These are phyloP conservation scores for Piscicola geometra DNA, from an alignment of 2,888 invertebrate species.

Conservation along the genomic window DNA sequence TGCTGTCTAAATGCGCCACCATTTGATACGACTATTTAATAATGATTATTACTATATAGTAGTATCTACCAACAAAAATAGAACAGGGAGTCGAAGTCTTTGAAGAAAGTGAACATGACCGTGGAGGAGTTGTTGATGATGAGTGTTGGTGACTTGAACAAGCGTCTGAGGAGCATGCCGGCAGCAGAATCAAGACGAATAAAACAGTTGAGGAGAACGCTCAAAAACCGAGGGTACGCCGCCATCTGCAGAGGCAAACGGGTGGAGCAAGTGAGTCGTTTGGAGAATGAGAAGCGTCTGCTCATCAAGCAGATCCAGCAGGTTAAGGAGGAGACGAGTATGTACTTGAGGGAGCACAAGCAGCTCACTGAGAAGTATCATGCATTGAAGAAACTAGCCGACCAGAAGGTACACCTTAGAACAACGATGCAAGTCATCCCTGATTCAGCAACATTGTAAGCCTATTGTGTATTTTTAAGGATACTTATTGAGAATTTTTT, in stretches of 20 bases:
- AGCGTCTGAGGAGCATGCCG: neutral
- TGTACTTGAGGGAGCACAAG: neutral
- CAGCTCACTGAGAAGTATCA: neutral
- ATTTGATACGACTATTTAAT: too few species aligned
- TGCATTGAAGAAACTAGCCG: neutral
- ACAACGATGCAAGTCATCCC: neutral
- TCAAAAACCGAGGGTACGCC: slow-evolving; percentile 31
- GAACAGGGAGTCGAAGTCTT: neutral
- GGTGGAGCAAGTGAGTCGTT: slow-evolving; percentile 6
- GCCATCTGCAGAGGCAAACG: slow-evolving; percentile 30
- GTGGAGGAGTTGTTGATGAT: neutral
- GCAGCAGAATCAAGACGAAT: slow-evolving; percentile 1
- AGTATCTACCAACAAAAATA: too few species aligned
- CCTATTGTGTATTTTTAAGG: too few species aligned
- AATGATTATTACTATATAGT: too few species aligned
- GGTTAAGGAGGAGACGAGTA: neutral
- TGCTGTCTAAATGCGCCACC: too few species aligned
- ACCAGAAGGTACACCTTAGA: neutral
- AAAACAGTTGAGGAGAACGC: slow-evolving; percentile 22
- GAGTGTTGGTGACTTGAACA: slow-evolving; percentile 17
- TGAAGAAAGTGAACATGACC: slow-evolving; percentile 13
- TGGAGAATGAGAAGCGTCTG: neutral
- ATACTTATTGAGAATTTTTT: too few species aligned
- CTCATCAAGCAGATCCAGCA: neutral
- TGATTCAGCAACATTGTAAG: too few species aligned